Base-by-base conservation (phyloP, 1,140 invertebrate genomes). In the Orussus abietinus region DNA sequence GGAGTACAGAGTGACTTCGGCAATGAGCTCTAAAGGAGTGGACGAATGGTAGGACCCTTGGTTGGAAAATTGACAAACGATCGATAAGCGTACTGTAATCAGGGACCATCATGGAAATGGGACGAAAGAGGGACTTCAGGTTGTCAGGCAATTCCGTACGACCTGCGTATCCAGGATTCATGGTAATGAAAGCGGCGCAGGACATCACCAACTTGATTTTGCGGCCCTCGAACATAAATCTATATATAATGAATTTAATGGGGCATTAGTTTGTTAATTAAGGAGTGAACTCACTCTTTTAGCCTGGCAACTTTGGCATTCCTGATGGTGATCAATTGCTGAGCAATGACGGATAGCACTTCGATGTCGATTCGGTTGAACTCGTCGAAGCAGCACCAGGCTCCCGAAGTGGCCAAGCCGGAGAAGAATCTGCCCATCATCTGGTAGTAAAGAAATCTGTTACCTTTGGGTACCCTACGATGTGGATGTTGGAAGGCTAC, bases 351-450 rank as follows among this genome's bases (percentile, higher is more conserved):
- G 5, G 90, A 92, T 20, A 93, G 66, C 6, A 94, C 90, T 70
- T 92, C 90, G 45, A 94, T 89, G 49, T 93, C 87, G 30, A 93
- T 92, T 4, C 90, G 76, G 66, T 94, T 94, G 63, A 94, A 92
- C 64, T 94, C 90, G 54, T 94, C 90, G 64, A 94, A 92, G 55
- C 90, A 94, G 56, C 88, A 89, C 90, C 90, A 92, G 1, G 88
- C 88, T 4, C 90, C 90, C 2, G 86, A 90, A 40, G 90, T 88
- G 0, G 88, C 89, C 42, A 92, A 62, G 0, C 90, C 89, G 5
- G 87, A 86, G 63, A 92, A 92, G 59, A 92, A 93, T 40, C 81
- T 67, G 0, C 88, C 87, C 88, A 92, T 92, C 85, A 91, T 90
- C 72, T 79, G 51, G 29, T 21, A 4, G 5, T 12, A 28, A 1